A percentile compares a stretch with the other conserved stretches of the same genome.
These are phyloP conservation scores for Mus spicilegus DNA, from an alignment of 2,113 vertebrate species.

Conservation along the genomic window DNA sequence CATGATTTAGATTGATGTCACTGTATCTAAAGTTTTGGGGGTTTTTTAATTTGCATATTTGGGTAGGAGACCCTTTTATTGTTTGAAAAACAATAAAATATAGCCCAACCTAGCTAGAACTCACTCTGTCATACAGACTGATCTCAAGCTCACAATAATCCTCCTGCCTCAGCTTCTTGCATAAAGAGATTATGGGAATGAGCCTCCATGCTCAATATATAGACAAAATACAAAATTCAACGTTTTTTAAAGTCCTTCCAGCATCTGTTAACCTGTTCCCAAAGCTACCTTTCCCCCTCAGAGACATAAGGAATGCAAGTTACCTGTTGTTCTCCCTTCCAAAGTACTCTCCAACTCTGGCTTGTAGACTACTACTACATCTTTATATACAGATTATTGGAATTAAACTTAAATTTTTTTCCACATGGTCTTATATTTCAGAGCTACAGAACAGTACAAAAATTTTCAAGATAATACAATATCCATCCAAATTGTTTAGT, in stretches of 20 bases:
- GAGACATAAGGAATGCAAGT: neutral
- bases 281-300: conserved; percentile 18
- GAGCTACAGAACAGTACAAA: conserved; percentile 39
- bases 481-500: conserved; percentile 14
- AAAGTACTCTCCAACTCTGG: conserved; percentile 37
- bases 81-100: too few species aligned
- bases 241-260: neutral
- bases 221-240: neutral
- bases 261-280: neutral
- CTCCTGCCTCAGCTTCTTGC: neutral
- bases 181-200: neutral
- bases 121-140: neutral
- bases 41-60: conserved; percentile 49
- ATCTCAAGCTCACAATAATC: neutral
- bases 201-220: neutral
- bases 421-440: conserved; percentile 36
- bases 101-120: neutral
- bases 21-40: neutral
- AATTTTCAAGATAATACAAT: conserved; percentile 14
- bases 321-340: conserved; percentile 32
- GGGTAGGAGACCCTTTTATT: neutral
- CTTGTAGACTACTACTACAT: neutral
- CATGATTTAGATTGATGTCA: neutral
- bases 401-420: conserved; percentile 23
- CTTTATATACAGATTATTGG: conserved; percentile 13